These are phyloP conservation scores for Agrilus planipennis DNA, from an alignment of 1,140 invertebrate genomes.

Conservation along the genomic window DNA sequence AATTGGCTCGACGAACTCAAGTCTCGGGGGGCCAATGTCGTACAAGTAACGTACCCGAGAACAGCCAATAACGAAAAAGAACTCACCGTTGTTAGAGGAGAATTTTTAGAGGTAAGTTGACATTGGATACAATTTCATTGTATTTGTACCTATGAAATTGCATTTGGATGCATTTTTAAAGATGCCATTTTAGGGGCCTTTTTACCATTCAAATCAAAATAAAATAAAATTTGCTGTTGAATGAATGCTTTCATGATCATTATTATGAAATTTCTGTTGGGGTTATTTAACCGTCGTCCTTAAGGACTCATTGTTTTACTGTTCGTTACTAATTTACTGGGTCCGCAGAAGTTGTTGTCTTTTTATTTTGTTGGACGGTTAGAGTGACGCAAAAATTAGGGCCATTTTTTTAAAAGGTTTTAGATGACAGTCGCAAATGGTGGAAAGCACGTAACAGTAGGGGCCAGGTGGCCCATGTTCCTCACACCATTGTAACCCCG, in stretches of 20 bases:
- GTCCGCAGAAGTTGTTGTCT: no score
- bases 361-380: no score
- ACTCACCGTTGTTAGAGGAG: conserved; percentile 86
- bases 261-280: no score
- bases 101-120: conserved; percentile 78
- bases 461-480: conserved; percentile 85
- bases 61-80: conserved; percentile 98
- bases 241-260: no score
- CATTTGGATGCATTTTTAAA: no score
- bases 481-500: conserved; percentile 88
- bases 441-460: conserved; percentile 91
- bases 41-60: conserved; percentile 87
- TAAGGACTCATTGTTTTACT: no score
- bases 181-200: no score
- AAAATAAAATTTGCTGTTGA: no score
- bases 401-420: conserved; percentile 47
- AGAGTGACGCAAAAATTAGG: conserved; percentile 8
- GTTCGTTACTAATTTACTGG: background rate
- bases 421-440: conserved; percentile 95
- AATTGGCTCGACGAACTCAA: conserved; percentile 68
- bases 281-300: no score
- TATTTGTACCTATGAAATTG: no score
- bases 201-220: no score
- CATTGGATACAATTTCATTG: no score
- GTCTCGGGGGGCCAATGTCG: conserved; percentile 64